A percentile compares a stretch with the other conserved stretches of the same genome.
These are phyloP conservation scores for Meandrusa payeni DNA, from an alignment of 2,888 invertebrate species.

Conservation along the genomic window DNA sequence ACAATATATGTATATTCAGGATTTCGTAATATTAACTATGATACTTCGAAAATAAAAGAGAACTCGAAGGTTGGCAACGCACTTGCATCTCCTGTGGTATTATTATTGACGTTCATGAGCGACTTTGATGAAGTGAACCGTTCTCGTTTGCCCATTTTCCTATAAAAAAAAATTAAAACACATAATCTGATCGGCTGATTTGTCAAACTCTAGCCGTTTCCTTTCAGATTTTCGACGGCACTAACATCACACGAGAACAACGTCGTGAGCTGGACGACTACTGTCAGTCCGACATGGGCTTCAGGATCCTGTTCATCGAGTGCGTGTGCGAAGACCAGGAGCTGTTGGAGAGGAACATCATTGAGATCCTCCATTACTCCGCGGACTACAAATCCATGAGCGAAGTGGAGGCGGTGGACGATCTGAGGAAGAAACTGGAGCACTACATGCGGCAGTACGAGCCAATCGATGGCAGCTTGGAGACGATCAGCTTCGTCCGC, in stretches of 20 bases:
- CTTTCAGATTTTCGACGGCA: constrained; percentile 93
- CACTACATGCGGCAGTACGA: constrained; percentile 92
- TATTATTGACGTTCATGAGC: too few relatives aligned
- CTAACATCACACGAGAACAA: constrained; percentile 92
- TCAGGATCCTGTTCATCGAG: constrained; percentile 94
- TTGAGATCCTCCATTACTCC: constrained; percentile 91
- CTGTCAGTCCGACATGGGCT: constrained; percentile 86
- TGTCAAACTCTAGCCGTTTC: constrained; percentile 23
- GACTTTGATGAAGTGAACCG: too few relatives aligned
- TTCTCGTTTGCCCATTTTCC: too few relatives aligned
- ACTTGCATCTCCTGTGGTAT: too few relatives aligned
- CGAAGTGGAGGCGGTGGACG: constrained; percentile 87
- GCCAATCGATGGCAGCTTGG: constrained; percentile 84
- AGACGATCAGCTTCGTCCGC: constrained; percentile 74
- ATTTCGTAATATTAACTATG: too few relatives aligned
- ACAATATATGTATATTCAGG: too few relatives aligned
- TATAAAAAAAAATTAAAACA: too few relatives aligned
- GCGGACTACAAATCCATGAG: constrained; percentile 93
- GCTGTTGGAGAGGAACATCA: constrained; percentile 69
- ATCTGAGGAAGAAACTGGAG: constrained; percentile 89
- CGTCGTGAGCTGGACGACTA: constrained; percentile 88
- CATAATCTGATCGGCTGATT: too few relatives aligned
- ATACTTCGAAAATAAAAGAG: too few relatives aligned
- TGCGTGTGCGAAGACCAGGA: constrained; percentile 91
- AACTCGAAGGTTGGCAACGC: too few relatives aligned